Evolutionary conservation across 2,113 vertebrate genomes (phyloP).

Genomic region (Actenoides hombroni): DNA sequence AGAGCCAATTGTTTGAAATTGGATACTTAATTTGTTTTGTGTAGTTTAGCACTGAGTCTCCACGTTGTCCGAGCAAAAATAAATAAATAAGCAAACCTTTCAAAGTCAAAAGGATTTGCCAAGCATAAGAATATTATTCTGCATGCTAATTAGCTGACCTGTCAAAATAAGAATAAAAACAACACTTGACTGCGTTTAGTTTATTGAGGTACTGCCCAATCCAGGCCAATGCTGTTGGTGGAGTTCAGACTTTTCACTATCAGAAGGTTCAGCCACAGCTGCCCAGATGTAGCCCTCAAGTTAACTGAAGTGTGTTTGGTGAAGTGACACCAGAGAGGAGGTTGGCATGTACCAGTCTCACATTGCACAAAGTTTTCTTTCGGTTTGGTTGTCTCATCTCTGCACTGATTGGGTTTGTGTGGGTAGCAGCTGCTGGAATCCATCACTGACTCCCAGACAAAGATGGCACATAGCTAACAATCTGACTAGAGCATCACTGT

Average conservation of each 20-base stretch:
- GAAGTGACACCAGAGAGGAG: neutral
- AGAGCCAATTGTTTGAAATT: slow-evolving; percentile 43
- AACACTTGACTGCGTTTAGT: neutral
- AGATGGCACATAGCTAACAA: neutral
- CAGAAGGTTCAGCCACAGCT: neutral
- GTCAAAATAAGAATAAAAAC: neutral
- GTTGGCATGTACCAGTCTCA: neutral
- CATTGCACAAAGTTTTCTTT: neutral
- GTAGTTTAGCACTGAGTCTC: slow-evolving; percentile 6
- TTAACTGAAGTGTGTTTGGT: neutral
- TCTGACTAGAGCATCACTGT: neutral
- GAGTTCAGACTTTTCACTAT: neutral
- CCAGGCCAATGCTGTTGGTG: neutral
- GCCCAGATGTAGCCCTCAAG: neutral
- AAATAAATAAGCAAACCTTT: neutral
- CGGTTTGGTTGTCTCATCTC: neutral
- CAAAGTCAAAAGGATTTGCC: slow-evolving; percentile 5
- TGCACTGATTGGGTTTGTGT: neutral
- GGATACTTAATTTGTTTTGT: slow-evolving; percentile 32
- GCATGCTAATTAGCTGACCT: neutral
- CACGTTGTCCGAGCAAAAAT: neutral
- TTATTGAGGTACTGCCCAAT: neutral
- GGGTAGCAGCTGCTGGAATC: neutral
- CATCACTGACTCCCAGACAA: neutral
- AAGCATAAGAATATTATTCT: slow-evolving; percentile 17